A percentile compares a stretch with the other conserved stretches of the same genome.
phyloP scores from a whole-genome alignment of 2,888 invertebrate species.

The Hypomecis atomaria region DNA sequence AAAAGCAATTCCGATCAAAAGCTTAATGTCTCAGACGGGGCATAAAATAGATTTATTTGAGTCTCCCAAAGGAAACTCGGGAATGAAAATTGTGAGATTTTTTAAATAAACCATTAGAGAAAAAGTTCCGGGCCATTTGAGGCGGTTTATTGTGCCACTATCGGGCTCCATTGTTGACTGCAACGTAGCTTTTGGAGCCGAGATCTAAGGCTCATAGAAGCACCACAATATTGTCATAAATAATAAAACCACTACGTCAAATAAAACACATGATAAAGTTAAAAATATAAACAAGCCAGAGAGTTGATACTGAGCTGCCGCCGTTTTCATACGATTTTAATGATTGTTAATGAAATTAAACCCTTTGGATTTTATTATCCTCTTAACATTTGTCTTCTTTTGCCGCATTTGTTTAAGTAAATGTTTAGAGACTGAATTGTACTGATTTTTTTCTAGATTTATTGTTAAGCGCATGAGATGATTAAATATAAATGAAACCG shows the following conservation, averaged over 20 bases:
- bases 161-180: conserved; percentile 76
- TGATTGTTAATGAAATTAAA: too few species aligned
- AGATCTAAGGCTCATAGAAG: conserved; percentile 42
- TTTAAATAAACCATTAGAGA: conserved; percentile 83
- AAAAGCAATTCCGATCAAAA: conserved; percentile 81
- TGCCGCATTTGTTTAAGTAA: too few species aligned
- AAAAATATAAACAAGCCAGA: too few species aligned
- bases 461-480: too few species aligned
- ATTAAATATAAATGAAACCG: too few species aligned
- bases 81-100: conserved; percentile 81
- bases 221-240: conserved; percentile 4
- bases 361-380: too few species aligned
- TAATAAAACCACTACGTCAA: background rate
- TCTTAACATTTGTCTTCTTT: too few species aligned
- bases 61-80: conserved; percentile 71
- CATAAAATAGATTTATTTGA: conserved; percentile 79
- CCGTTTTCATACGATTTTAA: too few species aligned
- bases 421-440: too few species aligned
- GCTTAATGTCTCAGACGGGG: conserved; percentile 73
- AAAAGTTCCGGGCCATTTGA: conserved; percentile 83
- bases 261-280: too few species aligned
- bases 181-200: conserved; percentile 57
- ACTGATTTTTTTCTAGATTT: too few species aligned
- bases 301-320: too few species aligned
- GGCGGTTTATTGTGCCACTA: conserved; percentile 79